Conservation (phyloP, 2,888 invertebrate genomes). For the Arctia plantaginis region DNA sequence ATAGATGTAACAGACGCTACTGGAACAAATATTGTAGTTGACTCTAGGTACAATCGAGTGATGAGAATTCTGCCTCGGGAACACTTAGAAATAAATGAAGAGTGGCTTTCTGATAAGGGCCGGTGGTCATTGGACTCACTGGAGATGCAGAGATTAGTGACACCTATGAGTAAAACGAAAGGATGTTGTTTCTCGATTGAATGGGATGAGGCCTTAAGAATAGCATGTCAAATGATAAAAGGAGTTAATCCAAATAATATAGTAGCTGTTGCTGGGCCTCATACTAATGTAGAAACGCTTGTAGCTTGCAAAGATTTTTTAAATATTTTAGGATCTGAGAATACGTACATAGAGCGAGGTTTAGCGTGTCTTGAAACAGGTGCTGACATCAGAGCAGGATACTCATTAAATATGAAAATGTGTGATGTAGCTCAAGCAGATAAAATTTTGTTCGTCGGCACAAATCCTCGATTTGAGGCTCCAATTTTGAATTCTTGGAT, state of each 20-base stretch:
- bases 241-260: constrained; percentile 85
- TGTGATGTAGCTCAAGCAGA: constrained; percentile 93
- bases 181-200: constrained; percentile 92
- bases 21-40: constrained; percentile 76
- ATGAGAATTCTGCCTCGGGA: constrained; percentile 76
- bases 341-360: constrained; percentile 70
- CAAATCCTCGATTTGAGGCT: constrained; percentile 99
- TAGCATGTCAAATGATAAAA: constrained; percentile 88
- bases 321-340: constrained; percentile 72
- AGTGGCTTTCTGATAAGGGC: constrained; percentile 99
- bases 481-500: constrained; percentile 98
- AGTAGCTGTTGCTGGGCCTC: constrained; percentile 74
- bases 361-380: constrained; percentile 57
- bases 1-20: constrained; percentile 81
- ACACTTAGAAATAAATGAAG: constrained; percentile 91
- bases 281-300: constrained; percentile 76
- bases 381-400: constrained; percentile 70
- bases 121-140: constrained; percentile 98
- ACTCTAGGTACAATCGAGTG: constrained; percentile 72
- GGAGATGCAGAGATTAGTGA: constrained; percentile 96
- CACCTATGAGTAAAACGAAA: constrained; percentile 94
- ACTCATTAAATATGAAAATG: constrained; percentile 86
- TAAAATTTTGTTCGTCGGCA: constrained; percentile 95
- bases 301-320: constrained; percentile 77
- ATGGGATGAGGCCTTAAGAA: constrained; percentile 96